phyloP scores from a whole-genome alignment of 1,140 invertebrate species.

The Tetramorium parvispinum region DNA sequence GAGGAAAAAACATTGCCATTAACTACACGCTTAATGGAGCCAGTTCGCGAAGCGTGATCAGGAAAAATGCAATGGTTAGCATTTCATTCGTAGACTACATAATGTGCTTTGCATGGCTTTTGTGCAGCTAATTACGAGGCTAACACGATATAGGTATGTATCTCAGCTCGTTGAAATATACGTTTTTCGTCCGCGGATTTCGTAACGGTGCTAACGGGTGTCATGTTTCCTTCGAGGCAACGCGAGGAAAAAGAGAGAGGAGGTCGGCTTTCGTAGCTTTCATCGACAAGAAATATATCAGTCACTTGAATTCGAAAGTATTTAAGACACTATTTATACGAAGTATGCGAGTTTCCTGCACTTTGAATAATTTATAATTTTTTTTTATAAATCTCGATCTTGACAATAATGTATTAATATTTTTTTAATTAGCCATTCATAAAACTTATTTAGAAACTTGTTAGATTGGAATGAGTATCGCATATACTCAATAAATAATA shows the following conservation, averaged over 20 bases:
- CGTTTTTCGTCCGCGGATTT: constrained; percentile 55
- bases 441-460: neutral
- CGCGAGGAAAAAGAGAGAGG: constrained; percentile 38
- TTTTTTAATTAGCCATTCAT: neutral
- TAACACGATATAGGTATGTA: constrained; percentile 10
- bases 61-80: neutral
- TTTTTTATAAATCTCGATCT: neutral
- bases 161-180: neutral
- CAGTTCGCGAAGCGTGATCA: neutral
- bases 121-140: constrained; percentile 59
- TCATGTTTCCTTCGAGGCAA: constrained; percentile 60
- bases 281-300: constrained; percentile 30
- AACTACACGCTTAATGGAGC: neutral
- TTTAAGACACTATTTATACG: neutral
- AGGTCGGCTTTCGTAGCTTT: constrained; percentile 8
- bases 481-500: neutral
- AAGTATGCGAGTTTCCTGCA: neutral
- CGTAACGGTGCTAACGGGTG: constrained; percentile 57
- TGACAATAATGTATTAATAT: neutral
- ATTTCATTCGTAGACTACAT: constrained; percentile 22
- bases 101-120: constrained; percentile 25
- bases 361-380: neutral
- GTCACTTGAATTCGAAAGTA: neutral
- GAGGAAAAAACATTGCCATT: neutral
- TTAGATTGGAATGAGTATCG: neutral